These are phyloP conservation scores for Sminthurides bifidus DNA, from an alignment of 1,140 invertebrate genomes.

Conservation along the genomic window DNA sequence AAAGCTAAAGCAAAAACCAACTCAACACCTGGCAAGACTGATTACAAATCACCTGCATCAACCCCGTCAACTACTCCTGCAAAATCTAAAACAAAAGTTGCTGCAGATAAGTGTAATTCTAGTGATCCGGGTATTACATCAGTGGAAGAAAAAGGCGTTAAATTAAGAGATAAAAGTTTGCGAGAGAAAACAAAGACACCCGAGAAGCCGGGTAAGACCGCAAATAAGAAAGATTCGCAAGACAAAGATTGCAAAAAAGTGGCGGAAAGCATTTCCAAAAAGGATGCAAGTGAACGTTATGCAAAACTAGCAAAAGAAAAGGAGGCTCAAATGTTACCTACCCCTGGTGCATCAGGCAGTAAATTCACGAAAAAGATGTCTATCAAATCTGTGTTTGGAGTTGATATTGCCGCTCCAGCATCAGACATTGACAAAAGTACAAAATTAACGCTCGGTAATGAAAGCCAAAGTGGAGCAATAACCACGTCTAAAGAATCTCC, in stretches of 20 bases:
- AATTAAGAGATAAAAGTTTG: conserved; percentile 36
- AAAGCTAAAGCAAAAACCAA: conserved; percentile 27
- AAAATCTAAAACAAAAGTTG: conserved; percentile 11
- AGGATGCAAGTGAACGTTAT: conserved; percentile 6
- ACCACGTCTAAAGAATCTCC: too few relatives aligned
- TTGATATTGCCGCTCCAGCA: conserved; percentile 15
- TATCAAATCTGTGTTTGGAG: conserved; percentile 33
- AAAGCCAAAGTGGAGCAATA: too few relatives aligned
- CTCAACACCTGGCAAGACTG: conserved; percentile 20
- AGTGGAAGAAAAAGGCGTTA: conserved; percentile 37
- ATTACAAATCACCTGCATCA: conserved; percentile 2
- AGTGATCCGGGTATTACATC: conserved; percentile 33
- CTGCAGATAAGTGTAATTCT: conserved; percentile 33
- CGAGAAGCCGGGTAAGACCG: conserved; percentile 40
- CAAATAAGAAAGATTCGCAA: conserved; percentile 44
- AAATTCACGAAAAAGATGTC: conserved; percentile 30
- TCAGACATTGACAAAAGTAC: conserved; percentile 14
- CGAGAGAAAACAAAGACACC: conserved; percentile 42
- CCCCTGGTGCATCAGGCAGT: conserved; percentile 15
- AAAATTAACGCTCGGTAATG: too few relatives aligned
- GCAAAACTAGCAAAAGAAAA: conserved; percentile 14
- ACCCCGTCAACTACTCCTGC: conserved; percentile 2
- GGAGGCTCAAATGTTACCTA: conserved; percentile 17
- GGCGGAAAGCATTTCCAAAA: background rate
- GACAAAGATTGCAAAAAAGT: conserved; percentile 36